Base-by-base conservation (phyloP, 2,888 invertebrate species). In the Harpalus rufipes region DNA sequence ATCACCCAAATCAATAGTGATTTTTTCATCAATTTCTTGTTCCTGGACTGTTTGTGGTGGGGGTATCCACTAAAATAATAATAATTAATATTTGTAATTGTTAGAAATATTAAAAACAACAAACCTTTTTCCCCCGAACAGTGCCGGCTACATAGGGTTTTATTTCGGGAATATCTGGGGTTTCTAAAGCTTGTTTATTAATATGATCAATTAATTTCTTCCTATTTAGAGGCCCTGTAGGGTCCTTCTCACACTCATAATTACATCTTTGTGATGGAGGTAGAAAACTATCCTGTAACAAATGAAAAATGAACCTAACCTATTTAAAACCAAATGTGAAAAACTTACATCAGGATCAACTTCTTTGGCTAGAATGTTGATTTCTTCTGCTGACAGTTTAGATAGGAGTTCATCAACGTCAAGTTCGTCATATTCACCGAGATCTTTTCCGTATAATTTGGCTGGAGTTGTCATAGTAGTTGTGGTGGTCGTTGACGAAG, bases 291-390 rank as follows among this genome's bases (percentile, higher is more conserved):
- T 99, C 99, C 99, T 99, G 92, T 80, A 18, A 21, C n/a, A 58
- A 78, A 10, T 21, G 12, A 78, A 58, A 32, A 44, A 58, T 78
- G 0, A 44, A 63, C 78, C 21, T 84, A 51, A 85, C 14, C 86
- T 44, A 76, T 59, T 65, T 63, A 39, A 61, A 72, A 8, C 82
- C 18, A 32, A 83, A 83, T 76, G 18, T 72, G 59, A 79, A 80
- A 25, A 89, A 95, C 97, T 97, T 92, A 99, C 99, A 93, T 99
- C 99, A 87, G 99, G 99, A 93, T 99, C 99, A 88, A 99, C 98
- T 94, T 99, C 99, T 93, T 98, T 98, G 89, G 99, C 98, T 89
- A 99, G 93, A 91, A 99, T 97, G 89, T 97, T 98, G 88, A 99
- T 95, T 93, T 99, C 99, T 91, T 98, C 99, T 79, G 97, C 95